phyloP scores from a whole-genome alignment of 2,888 invertebrate species.

The Myopa testacea region DNA sequence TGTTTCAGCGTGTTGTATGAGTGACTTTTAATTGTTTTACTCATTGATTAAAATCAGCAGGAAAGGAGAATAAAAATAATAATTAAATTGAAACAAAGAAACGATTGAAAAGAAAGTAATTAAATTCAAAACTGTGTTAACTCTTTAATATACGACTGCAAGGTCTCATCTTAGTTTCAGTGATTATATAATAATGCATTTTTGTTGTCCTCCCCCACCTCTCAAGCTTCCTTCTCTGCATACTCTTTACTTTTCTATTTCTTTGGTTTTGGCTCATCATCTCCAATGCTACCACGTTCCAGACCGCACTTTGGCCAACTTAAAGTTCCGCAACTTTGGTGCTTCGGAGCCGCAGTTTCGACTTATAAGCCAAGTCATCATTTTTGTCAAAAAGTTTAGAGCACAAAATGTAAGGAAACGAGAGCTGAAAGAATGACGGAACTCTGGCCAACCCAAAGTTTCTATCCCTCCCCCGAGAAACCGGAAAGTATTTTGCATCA shows the following conservation, averaged over 20 bases:
- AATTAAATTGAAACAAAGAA: no score
- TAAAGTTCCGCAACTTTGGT: conserved; percentile 14
- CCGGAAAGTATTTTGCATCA: conserved; percentile 18
- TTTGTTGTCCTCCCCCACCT: not conserved
- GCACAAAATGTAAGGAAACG: conserved; percentile 7
- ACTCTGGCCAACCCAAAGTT: not conserved
- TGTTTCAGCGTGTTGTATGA: no score
- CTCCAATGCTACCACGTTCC: no score
- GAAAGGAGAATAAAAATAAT: no score
- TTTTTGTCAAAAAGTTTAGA: conserved; percentile 25
- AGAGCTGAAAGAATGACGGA: not conserved
- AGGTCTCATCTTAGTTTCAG: not conserved
- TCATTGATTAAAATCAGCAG: no score
- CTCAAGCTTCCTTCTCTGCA: not conserved
- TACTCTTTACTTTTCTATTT: not conserved
- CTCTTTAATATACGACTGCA: no score
- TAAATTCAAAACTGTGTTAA: no score
- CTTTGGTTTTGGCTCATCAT: no score
- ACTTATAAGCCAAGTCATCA: conserved; percentile 13
- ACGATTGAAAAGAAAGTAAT: no score
- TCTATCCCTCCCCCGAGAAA: not conserved
- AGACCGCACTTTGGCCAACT: conserved; percentile 6
- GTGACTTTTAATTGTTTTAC: no score
- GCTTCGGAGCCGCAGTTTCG: not conserved
- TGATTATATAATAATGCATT: not conserved